Evolutionary conservation across 2,888 invertebrate species (phyloP), one percentile per base, ranked within the genome.

Genomic region (Synergus gifuensis): DNA sequence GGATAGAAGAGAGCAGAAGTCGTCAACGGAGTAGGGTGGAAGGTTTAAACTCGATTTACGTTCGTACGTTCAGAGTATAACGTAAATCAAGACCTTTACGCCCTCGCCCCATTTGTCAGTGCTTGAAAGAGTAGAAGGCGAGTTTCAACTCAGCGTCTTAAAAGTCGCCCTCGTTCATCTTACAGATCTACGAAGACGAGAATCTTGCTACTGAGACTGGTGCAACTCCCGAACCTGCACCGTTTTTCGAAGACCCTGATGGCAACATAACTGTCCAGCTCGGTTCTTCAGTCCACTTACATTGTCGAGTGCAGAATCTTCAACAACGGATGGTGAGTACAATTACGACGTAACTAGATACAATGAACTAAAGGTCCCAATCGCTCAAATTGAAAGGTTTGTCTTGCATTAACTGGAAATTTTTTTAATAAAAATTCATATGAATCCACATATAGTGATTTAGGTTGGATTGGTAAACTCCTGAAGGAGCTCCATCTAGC

Each of bases 191-290:
- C 84, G 91, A 91, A 82, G 91, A 90, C 83, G 91, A 91, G 84
- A 91, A 86, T 86, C 86, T 87, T 67, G 89, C 90, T 9, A 92
- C 92, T 77, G 91, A 92, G 83, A 91, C 89, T 77, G 89, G 89
- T 64, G 89, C 95, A n/a, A 95, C 95, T 4, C 94, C 94, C 14
- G 96, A 96, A 86, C 95, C 96, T 0, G 93, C 95, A 84, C 96
- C 96, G 0, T 95, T 95, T 92, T 96, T 96, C 90, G 95, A 96
- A 88, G 96, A 96, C 87, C 93, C 93, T 0, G 93, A 93, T 84
- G 91, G 92, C 80, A 94, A 94, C 86, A 91, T 93, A 81, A 94
- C 94, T 2, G 93, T 93, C n/a, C 94, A 94, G 81, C 91, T 94
- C 77, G 94, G 93, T 12, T 92, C 93, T 54, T 91, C 93, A 76